Conservation (phyloP, 2,797 vertebrate genomes). For the Galaxias olidus region DNA sequence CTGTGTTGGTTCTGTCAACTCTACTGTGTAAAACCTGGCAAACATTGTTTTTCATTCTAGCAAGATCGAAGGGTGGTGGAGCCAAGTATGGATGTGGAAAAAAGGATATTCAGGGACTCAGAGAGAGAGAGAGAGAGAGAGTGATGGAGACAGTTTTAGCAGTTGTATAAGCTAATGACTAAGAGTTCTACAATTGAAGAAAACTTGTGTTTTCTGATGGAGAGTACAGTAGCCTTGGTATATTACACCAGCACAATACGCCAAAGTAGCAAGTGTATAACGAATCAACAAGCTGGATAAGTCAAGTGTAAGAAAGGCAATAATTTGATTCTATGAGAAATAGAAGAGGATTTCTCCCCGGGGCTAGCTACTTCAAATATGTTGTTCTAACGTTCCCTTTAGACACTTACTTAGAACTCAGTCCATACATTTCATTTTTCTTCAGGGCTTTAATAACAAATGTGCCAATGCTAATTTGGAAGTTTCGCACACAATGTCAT, state of each 20-base stretch:
- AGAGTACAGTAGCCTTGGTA: too few species aligned
- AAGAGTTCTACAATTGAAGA: too few species aligned
- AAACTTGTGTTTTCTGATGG: too few species aligned
- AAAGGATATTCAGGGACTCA: not conserved
- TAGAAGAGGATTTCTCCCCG: too few species aligned
- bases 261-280: too few species aligned
- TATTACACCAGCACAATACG: too few species aligned
- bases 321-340: too few species aligned
- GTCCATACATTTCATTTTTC: not conserved
- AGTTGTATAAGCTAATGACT: too few species aligned
- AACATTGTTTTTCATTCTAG: not conserved
- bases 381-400: not conserved
- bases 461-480: slow-evolving; percentile 5
- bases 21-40: not conserved
- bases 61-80: not conserved
- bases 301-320: too few species aligned
- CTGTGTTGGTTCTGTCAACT: not conserved
- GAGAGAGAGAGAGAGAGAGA: not conserved
- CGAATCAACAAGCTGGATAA: too few species aligned
- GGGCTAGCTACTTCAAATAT: not conserved
- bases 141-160: not conserved
- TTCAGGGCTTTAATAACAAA: slow-evolving; percentile 15
- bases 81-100: not conserved
- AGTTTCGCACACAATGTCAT: slow-evolving; percentile 20
- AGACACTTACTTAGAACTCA: not conserved